phyloP scores from a whole-genome alignment of 2,888 invertebrate genomes.

The Parelbella ahira region DNA sequence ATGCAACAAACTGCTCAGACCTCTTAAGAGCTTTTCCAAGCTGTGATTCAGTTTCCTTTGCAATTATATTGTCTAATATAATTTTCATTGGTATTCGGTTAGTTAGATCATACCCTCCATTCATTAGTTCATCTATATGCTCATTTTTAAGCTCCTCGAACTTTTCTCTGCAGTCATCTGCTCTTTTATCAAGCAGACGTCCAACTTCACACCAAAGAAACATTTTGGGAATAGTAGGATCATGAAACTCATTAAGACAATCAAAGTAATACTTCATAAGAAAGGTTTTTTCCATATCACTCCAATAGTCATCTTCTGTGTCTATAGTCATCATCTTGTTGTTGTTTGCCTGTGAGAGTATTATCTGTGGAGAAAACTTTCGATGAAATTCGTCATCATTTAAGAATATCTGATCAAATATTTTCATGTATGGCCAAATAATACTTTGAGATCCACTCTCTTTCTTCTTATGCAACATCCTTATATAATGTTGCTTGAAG shows the following conservation, averaged over 20 bases:
- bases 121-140: constrained; percentile 50
- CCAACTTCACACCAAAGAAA: constrained; percentile 71
- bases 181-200: constrained; percentile 53
- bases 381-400: constrained; percentile 55
- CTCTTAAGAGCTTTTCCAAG: constrained; percentile 32
- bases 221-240: constrained; percentile 59
- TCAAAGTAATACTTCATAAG: constrained; percentile 66
- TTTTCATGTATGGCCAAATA: constrained; percentile 61
- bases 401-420: constrained; percentile 60
- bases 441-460: constrained; percentile 41
- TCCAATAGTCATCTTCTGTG: constrained; percentile 42
- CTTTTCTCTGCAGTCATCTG: constrained; percentile 52
- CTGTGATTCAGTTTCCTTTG: constrained; percentile 48
- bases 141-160: constrained; percentile 46
- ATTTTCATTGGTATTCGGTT: constrained; percentile 53
- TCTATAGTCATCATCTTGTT: constrained; percentile 21
- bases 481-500: constrained; percentile 64
- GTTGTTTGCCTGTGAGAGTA: constrained; percentile 1
- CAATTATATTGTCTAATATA: constrained; percentile 60
- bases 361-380: constrained; percentile 31
- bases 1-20: constrained; percentile 33
- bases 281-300: constrained; percentile 54
- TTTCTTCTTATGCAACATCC: constrained; percentile 50
- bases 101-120: constrained; percentile 46
- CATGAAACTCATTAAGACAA: constrained; percentile 64